Percentiles rank a stretch among this genome's conserved stretches.
Evolutionary conservation across 2,113 vertebrate genomes (phyloP).

Genomic region (Grammomys surdaster): DNA sequence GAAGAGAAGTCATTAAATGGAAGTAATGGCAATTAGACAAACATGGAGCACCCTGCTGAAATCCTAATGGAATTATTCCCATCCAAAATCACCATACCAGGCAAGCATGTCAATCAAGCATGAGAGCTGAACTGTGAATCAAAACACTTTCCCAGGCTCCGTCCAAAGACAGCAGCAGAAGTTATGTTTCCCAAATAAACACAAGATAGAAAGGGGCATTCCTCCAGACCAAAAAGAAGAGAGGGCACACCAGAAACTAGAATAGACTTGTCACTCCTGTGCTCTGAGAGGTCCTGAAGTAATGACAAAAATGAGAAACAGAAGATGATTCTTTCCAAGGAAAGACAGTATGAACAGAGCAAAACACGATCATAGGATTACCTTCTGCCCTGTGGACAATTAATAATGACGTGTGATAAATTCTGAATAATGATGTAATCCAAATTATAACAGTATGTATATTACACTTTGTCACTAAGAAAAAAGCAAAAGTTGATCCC

Average conservation of each 20-base stretch:
- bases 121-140: not conserved
- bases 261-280: not conserved
- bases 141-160: not conserved
- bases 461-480: not conserved
- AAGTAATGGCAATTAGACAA: conserved; percentile 16
- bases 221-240: not conserved
- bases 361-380: not conserved
- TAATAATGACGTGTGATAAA: not conserved
- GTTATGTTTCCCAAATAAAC: not conserved
- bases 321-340: not conserved
- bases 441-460: not conserved
- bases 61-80: conserved; percentile 43
- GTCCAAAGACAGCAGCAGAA: not conserved
- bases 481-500: not conserved
- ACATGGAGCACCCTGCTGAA: not conserved
- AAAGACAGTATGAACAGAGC: not conserved
- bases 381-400: not conserved
- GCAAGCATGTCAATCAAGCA: conserved; percentile 31
- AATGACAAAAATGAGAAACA: not conserved
- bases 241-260: not conserved
- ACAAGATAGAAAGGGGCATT: not conserved
- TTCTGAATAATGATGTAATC: not conserved
- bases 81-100: not conserved
- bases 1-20: not conserved
- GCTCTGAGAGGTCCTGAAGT: not conserved